Conservation (phyloP, 2,797 vertebrate genomes). For the Pangasius djambal region DNA sequence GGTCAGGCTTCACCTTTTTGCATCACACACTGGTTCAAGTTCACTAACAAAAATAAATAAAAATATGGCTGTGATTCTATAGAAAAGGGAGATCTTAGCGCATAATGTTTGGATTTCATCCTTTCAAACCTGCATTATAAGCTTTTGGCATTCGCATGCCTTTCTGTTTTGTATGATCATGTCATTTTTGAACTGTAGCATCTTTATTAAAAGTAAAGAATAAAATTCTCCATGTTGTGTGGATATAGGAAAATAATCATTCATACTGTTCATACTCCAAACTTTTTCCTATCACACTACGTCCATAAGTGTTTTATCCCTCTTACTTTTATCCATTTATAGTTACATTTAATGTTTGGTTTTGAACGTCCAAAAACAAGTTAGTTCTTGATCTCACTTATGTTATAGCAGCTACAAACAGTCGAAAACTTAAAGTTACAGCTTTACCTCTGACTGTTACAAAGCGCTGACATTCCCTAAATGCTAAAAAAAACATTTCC, state of each 20-base stretch:
- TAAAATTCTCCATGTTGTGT: not conserved
- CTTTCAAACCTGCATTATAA: not conserved
- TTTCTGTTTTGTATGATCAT: not conserved
- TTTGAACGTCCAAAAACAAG: not conserved
- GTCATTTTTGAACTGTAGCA: not conserved
- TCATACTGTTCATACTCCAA: not conserved
- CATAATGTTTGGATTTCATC: not conserved
- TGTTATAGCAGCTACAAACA: not conserved
- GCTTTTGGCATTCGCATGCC: not conserved
- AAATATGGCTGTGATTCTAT: not conserved
- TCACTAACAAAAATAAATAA: not conserved
- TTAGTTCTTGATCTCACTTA: not conserved
- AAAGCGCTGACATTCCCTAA: no score
- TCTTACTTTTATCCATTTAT: not conserved
- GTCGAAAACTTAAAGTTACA: no score
- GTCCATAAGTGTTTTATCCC: not conserved
- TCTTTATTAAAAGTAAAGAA: not conserved
- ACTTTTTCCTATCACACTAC: not conserved
- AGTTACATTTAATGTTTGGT: not conserved
- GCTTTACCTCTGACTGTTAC: no score
- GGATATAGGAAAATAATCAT: not conserved
- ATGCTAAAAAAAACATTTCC: no score
- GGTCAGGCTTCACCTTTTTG: constrained; percentile 68
- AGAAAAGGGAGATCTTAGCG: not conserved
- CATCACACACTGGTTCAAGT: not conserved